A percentile compares a stretch with the other conserved stretches of the same genome.
phyloP scores from a whole-genome alignment of 1,140 invertebrate species.

The Bombus waltoni region DNA sequence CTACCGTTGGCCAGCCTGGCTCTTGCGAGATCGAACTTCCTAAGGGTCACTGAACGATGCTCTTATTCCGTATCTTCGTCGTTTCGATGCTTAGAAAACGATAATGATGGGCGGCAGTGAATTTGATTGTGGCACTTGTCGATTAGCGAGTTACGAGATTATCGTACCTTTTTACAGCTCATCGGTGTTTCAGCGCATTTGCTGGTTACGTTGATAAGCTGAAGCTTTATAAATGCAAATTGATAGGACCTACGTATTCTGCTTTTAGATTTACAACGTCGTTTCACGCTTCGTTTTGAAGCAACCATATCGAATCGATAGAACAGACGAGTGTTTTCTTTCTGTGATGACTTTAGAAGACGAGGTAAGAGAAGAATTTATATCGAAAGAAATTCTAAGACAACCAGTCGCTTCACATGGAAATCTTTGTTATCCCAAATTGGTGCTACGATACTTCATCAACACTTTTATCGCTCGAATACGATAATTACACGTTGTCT shows the following conservation, averaged over 20 bases:
- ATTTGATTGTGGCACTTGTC: too few species aligned
- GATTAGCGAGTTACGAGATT: too few species aligned
- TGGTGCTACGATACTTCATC: neutral
- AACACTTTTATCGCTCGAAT: neutral
- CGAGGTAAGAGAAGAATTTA: neutral
- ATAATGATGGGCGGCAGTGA: neutral
- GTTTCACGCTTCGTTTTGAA: too few species aligned
- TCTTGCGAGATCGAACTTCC: neutral
- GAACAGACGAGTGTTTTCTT: too few species aligned
- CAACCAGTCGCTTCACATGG: neutral
- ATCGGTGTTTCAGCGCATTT: too few species aligned
- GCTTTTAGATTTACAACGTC: too few species aligned
- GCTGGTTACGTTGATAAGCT: too few species aligned
- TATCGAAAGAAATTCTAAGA: neutral
- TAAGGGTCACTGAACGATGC: conserved; percentile 15
- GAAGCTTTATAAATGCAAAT: too few species aligned
- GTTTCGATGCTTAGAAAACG: neutral
- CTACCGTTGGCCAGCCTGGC: neutral
- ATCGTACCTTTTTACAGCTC: too few species aligned
- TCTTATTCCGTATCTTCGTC: neutral
- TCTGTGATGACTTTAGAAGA: too few species aligned
- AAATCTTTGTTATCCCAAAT: neutral
- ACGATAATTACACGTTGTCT: neutral
- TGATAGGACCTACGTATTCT: too few species aligned
- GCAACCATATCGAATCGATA: too few species aligned